Evolutionary conservation across 2,888 invertebrate genomes (phyloP).

Genomic region (Malthinus flaveolus): DNA sequence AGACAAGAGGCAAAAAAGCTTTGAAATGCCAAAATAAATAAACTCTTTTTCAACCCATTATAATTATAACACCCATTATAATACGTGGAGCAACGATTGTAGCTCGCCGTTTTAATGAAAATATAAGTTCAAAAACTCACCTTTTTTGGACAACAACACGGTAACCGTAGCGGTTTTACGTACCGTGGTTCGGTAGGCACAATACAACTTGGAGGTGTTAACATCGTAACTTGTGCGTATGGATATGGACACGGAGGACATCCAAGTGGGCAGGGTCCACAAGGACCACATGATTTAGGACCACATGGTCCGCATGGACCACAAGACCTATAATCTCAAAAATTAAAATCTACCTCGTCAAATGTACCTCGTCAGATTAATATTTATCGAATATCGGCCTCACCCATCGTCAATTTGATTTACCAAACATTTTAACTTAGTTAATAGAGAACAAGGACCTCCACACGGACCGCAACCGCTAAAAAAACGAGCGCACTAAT

Average conservation of each 20-base stretch:
- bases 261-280: slow-evolving; percentile 6
- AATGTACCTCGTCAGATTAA: not conserved
- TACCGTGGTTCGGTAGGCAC: slow-evolving; percentile 45
- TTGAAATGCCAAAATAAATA: no score
- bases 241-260: slow-evolving; percentile 28
- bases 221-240: slow-evolving; percentile 43
- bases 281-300: not conserved
- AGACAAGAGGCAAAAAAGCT: no score
- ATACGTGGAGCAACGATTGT: no score
- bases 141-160: slow-evolving; percentile 8
- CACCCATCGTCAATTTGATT: slow-evolving; percentile 14
- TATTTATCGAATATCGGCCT: not conserved
- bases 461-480: not conserved
- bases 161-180: slow-evolving; percentile 45
- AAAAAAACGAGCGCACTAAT: not conserved
- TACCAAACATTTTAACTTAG: slow-evolving; percentile 7
- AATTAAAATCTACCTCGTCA: not conserved
- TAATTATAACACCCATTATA: no score
- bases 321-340: not conserved
- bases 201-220: slow-evolving; percentile 42
- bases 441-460: not conserved
- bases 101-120: not conserved
- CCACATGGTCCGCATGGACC: not conserved
- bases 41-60: no score
- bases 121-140: not conserved